Evolutionary conservation across 2,113 vertebrate species (phyloP).

Genomic region (Scomber scombrus): DNA sequence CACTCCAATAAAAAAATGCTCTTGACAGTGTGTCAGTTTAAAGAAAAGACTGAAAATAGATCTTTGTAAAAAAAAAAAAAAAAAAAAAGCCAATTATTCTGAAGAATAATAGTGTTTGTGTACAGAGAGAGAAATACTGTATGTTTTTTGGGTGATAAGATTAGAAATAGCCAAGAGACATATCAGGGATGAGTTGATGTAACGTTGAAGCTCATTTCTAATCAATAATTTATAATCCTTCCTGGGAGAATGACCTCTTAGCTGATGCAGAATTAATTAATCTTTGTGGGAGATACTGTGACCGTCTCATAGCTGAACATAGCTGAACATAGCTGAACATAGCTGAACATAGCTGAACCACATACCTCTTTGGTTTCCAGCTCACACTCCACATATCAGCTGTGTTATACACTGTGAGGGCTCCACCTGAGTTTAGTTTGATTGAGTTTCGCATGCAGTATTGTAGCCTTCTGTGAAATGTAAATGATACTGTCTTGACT

Average conservation of each 20-base stretch:
- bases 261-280: slow-evolving; percentile 30
- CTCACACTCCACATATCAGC: slow-evolving; percentile 14
- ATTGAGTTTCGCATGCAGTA: background rate
- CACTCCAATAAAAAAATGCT: background rate
- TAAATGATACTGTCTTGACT: background rate
- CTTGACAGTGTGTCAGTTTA: background rate
- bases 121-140: no score
- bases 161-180: background rate
- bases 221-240: slow-evolving; percentile 55
- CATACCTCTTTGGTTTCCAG: slow-evolving; percentile 25
- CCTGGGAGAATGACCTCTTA: background rate
- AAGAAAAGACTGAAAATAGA: background rate
- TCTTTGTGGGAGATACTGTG: slow-evolving; percentile 8
- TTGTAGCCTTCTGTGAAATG: background rate
- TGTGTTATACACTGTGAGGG: background rate
- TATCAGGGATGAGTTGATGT: background rate
- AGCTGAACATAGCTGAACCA: background rate
- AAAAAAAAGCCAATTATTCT: background rate
- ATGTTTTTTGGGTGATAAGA: background rate
- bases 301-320: background rate
- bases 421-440: background rate
- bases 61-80: background rate
- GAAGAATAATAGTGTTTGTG: background rate
- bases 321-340: background rate
- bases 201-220: slow-evolving; percentile 18